Percentiles rank a stretch among this genome's conserved stretches.
phyloP scores from a whole-genome alignment of 2,797 vertebrate species.

The Oreortyx pictus region DNA sequence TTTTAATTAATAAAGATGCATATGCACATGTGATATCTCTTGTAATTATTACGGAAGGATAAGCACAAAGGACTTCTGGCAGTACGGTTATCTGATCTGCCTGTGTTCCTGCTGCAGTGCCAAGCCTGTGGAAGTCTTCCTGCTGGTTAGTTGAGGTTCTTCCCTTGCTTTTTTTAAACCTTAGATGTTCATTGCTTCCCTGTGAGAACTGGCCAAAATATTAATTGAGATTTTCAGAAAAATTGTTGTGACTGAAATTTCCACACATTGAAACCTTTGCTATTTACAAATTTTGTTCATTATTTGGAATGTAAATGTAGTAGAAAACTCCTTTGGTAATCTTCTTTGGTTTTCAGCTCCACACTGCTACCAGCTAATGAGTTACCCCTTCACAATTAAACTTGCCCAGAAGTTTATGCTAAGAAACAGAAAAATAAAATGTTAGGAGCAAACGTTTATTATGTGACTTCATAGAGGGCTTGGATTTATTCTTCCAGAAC shows the following conservation, averaged over 20 bases:
- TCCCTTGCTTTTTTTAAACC: accelerated
- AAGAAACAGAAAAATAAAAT: constrained; percentile 25
- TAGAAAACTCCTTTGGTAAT: neutral
- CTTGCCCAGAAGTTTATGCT: constrained; percentile 8
- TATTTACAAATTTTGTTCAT: neutral
- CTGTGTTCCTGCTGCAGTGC: accelerated
- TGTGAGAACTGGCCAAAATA: neutral
- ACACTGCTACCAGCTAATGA: neutral
- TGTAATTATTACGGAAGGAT: neutral
- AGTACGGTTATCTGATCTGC: neutral
- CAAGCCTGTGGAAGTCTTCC: neutral
- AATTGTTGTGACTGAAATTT: neutral
- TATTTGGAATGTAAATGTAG: neutral
- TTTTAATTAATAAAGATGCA: neutral
- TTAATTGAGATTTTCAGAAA: neutral
- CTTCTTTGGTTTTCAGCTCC: neutral
- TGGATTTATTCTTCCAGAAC: neutral
- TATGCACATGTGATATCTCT: neutral
- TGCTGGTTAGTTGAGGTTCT: neutral
- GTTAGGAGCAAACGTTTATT: neutral
- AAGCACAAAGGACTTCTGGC: neutral
- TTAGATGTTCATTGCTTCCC: neutral
- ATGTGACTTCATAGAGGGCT: neutral
- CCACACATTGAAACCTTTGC: neutral
- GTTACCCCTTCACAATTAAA: constrained; percentile 2